These are phyloP conservation scores for Melanogrammus aeglefinus DNA, from an alignment of 2,797 vertebrate species.

Conservation along the genomic window DNA sequence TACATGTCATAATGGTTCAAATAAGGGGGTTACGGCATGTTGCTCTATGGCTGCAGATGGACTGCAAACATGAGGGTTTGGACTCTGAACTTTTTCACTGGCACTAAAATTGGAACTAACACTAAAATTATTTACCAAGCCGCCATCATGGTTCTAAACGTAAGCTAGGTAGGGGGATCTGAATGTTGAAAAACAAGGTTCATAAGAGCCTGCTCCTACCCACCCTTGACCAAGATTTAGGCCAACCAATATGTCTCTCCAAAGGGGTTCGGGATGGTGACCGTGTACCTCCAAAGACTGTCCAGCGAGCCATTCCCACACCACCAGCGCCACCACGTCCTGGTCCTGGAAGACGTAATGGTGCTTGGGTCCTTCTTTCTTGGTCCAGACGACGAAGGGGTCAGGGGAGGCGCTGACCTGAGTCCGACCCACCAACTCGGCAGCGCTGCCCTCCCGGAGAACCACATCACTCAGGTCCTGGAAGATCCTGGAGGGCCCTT, in stretches of 20 bases:
- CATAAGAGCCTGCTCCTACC: background rate
- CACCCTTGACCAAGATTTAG: conserved; percentile 70
- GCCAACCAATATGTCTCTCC: conserved; percentile 65
- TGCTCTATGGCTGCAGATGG: no score
- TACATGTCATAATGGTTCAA: background rate
- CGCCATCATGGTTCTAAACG: no score
- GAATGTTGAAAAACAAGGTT: background rate
- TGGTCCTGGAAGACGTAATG: conserved; percentile 70
- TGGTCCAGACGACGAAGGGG: conserved; percentile 70
- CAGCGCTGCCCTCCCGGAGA: conserved; percentile 66
- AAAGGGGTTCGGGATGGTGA: conserved; percentile 68
- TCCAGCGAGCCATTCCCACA: conserved; percentile 60
- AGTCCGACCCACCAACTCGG: conserved; percentile 64
- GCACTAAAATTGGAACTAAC: background rate
- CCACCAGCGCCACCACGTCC: conserved; percentile 65
- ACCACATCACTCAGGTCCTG: conserved; percentile 68
- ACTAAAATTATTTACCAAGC: background rate
- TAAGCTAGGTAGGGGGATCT: background rate
- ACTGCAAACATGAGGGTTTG: no score
- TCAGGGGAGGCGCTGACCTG: conserved; percentile 66
- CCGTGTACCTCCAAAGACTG: conserved; percentile 69
- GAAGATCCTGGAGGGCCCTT: conserved; percentile 69
- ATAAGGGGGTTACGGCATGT: no score
- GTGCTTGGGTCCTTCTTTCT: conserved; percentile 70
- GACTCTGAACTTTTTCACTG: background rate